A percentile compares a stretch with the other conserved stretches of the same genome.
phyloP scores from a whole-genome alignment of 2,888 invertebrate genomes.

The Andrena chrysosceles region DNA sequence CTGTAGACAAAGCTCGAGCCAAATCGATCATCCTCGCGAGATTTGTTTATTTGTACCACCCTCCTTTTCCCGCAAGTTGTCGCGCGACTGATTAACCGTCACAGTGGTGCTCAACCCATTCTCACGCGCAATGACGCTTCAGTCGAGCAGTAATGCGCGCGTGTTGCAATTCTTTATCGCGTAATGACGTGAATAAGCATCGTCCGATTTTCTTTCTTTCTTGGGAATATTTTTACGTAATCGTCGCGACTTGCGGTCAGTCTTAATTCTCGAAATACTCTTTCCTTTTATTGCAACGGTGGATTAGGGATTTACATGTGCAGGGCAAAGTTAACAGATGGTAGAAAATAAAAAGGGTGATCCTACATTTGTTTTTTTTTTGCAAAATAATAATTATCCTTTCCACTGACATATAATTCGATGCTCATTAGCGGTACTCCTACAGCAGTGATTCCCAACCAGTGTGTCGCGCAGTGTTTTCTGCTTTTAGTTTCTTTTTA shows the following conservation, averaged over 20 bases:
- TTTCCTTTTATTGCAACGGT: conserved; percentile 1
- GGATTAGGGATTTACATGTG: background rate
- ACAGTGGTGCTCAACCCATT: background rate
- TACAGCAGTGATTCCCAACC: no score
- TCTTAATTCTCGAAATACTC: conserved; percentile 2
- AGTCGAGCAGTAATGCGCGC: conserved; percentile 8
- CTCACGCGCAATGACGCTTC: background rate
- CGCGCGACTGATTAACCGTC: background rate
- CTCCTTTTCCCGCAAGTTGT: no score
- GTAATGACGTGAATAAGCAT: conserved; percentile 31
- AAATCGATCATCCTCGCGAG: no score
- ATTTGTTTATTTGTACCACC: background rate
- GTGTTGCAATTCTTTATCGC: conserved; percentile 33
- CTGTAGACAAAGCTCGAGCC: no score
- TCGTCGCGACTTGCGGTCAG: background rate
- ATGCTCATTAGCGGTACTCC: no score
- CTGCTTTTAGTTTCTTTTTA: no score
- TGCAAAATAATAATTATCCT: no score
- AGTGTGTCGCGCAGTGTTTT: no score
- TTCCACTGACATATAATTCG: no score
- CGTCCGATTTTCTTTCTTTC: conserved; percentile 7
- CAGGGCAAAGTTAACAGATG: background rate
- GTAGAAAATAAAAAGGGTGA: no score
- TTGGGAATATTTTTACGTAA: conserved; percentile 21
- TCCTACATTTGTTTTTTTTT: no score